Evolutionary conservation across 92 coral and sea anemone species (phyloP).

Genomic region (Umimayanthus chanpuru): DNA sequence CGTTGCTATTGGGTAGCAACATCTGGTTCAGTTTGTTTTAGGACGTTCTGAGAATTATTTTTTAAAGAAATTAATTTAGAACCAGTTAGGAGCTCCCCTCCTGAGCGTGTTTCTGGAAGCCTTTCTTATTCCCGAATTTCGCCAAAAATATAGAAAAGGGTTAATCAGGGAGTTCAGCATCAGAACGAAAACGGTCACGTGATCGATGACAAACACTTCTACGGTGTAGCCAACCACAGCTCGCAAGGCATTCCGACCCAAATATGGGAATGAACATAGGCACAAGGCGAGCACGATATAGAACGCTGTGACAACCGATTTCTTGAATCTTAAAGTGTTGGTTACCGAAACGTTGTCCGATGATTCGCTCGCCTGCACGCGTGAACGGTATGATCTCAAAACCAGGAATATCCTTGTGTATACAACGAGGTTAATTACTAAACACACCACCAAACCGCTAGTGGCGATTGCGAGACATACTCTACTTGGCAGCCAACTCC

Average conservation of each 20-base stretch:
- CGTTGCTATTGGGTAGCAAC: no score
- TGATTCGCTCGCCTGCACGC: background rate
- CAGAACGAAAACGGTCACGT: constrained; percentile 20
- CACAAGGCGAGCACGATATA: constrained; percentile 34
- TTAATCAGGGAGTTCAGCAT: constrained; percentile 32
- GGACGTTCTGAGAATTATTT: no score
- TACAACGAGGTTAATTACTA: constrained; percentile 6
- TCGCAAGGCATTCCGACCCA: constrained; percentile 28
- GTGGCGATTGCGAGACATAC: constrained; percentile 22
- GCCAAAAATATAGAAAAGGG: constrained; percentile 39
- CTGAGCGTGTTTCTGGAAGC: constrained; percentile 19
- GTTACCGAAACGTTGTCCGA: background rate
- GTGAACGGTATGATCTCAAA: constrained; percentile 20
- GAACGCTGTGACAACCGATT: constrained; percentile 26
- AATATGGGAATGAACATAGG: constrained; percentile 37
- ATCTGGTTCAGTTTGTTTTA: no score
- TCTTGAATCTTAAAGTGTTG: constrained; percentile 24
- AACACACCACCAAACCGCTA: background rate
- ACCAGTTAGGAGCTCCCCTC: constrained; percentile 32
- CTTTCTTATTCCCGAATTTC: constrained; percentile 21
- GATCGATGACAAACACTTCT: constrained; percentile 19
- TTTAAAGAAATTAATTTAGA: background rate
- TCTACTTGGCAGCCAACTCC: constrained; percentile 30
- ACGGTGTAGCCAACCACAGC: constrained; percentile 12
- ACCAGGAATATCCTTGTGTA: constrained; percentile 40